A percentile compares a stretch with the other conserved stretches of the same genome.
phyloP scores from a whole-genome alignment of 2,888 invertebrate species.

The Temnothorax ravouxi region DNA sequence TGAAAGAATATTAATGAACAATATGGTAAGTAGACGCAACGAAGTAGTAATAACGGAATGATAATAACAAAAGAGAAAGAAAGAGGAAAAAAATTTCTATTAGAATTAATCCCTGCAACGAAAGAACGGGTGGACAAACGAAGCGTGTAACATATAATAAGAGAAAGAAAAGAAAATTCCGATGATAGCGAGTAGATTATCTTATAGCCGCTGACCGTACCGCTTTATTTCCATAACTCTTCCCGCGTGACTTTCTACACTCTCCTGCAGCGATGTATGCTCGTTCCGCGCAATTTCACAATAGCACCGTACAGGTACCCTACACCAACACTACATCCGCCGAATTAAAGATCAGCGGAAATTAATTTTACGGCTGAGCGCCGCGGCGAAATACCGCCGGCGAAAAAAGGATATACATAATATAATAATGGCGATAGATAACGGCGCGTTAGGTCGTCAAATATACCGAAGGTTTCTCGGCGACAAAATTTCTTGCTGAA shows the following conservation, averaged over 20 bases:
- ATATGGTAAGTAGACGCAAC: not conserved
- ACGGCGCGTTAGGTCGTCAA: not conserved
- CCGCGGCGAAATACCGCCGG: slow-evolving; percentile 12
- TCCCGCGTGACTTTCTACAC: slow-evolving; percentile 39
- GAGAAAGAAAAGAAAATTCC: slow-evolving; percentile 34
- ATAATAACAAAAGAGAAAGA: not conserved
- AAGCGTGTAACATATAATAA: slow-evolving; percentile 11
- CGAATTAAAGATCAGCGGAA: slow-evolving; percentile 62
- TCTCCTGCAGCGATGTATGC: not conserved
- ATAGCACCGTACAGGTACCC: slow-evolving; percentile 26
- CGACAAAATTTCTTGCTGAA: slow-evolving; percentile 25
- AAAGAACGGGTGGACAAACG: slow-evolving; percentile 14
- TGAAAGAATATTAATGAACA: slow-evolving; percentile 6
- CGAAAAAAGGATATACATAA: not conserved
- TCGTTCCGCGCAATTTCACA: slow-evolving; percentile 55
- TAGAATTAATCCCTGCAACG: slow-evolving; percentile 42
- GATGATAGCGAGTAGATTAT: slow-evolving; percentile 56
- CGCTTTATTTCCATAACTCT: slow-evolving; percentile 69
- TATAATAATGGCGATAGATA: slow-evolving; percentile 45
- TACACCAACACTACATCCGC: slow-evolving; percentile 14
- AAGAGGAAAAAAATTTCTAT: not conserved
- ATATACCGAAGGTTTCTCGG: not conserved
- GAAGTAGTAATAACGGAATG: not conserved
- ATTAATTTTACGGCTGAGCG: slow-evolving; percentile 59
- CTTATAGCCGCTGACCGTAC: slow-evolving; percentile 43